phyloP scores from a whole-genome alignment of 2,113 vertebrate species.

The Alces alces region DNA sequence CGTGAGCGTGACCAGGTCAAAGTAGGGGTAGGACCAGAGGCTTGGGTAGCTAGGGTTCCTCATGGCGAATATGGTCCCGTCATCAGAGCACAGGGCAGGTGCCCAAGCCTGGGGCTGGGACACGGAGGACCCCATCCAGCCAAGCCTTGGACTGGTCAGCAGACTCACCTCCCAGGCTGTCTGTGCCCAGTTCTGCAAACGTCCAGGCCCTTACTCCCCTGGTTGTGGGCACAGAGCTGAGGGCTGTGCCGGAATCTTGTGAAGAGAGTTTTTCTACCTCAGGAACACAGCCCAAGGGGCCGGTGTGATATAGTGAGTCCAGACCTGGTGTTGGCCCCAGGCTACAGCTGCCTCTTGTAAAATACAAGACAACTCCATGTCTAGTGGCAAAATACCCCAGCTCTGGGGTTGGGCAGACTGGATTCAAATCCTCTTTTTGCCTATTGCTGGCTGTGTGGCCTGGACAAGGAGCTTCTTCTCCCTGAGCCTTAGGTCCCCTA shows the following conservation, averaged over 20 bases:
- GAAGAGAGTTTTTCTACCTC: not conserved
- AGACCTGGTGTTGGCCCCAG: not conserved
- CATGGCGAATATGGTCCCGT: fast-evolving
- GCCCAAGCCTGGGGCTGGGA: not conserved
- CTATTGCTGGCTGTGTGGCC: not conserved
- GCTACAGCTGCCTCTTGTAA: not conserved
- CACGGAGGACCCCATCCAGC: not conserved
- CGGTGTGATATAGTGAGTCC: not conserved
- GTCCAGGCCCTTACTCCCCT: not conserved
- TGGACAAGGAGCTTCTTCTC: not conserved
- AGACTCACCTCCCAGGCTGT: not conserved
- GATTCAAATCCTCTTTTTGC: not conserved
- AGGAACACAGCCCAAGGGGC: not conserved
- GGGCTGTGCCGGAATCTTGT: not conserved
- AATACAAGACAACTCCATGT: not conserved
- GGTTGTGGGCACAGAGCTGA: not conserved
- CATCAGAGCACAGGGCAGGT: not conserved
- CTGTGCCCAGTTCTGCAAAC: not conserved
- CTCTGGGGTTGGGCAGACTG: fast-evolving
- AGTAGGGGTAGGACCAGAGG: not conserved
- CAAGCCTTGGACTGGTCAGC: not conserved
- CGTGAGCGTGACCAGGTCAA: fast-evolving
- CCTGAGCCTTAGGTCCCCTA: not conserved
- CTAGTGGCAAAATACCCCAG: not conserved
- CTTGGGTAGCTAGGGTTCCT: not conserved